Conservation (phyloP, 1,140 invertebrate genomes). For the Patella vulgata region DNA sequence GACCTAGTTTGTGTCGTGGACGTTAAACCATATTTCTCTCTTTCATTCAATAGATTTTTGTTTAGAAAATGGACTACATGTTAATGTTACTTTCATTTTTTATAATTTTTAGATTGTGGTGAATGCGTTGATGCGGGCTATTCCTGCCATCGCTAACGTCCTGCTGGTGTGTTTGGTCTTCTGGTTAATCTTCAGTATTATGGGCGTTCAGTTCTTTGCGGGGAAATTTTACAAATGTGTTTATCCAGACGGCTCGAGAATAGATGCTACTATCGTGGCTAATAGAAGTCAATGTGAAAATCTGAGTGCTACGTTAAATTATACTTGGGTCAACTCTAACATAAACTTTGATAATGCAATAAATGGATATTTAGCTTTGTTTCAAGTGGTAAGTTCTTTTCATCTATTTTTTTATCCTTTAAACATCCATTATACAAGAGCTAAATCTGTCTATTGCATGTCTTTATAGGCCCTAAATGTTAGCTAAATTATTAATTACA, state of each 20-base stretch:
- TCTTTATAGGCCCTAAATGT: no score
- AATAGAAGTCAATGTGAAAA: constrained; percentile 49
- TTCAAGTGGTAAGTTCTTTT: constrained; percentile 80
- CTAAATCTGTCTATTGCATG: no score
- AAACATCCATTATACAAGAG: no score
- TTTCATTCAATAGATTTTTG: no score
- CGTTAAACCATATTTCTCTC: no score
- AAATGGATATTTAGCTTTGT: constrained; percentile 94
- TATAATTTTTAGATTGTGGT: constrained; percentile 85
- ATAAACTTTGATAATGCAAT: constrained; percentile 99
- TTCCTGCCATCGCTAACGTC: constrained; percentile 95
- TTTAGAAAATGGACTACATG: no score
- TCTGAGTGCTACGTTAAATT: constrained; percentile 66
- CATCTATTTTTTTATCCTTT: background rate
- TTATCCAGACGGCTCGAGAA: constrained; percentile 71
- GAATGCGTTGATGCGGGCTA: constrained; percentile 92
- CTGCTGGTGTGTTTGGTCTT: constrained; percentile 89
- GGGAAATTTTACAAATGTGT: constrained; percentile 93
- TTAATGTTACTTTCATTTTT: no score
- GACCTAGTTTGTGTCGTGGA: no score
- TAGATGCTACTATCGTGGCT: constrained; percentile 30
- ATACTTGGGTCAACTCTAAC: constrained; percentile 93
- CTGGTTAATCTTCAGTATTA: constrained; percentile 93
- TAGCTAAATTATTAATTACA: no score
- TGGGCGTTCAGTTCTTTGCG: constrained; percentile 89